Conservation (phyloP, 1,140 invertebrate species). For the Drosophila grimshawi region DNA sequence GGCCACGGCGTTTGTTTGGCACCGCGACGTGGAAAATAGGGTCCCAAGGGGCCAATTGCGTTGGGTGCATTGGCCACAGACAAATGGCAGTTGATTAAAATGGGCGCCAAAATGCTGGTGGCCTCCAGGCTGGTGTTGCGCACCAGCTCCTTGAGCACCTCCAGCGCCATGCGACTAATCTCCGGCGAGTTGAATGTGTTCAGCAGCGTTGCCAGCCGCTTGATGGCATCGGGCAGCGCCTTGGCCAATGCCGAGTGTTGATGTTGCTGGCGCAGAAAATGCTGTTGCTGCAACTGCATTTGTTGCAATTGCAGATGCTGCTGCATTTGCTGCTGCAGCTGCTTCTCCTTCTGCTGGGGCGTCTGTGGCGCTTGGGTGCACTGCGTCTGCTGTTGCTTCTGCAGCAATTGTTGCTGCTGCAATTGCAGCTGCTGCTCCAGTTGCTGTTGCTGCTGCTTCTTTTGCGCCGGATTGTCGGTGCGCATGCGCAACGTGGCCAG, state of each 20-base stretch:
- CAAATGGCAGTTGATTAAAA: constrained; percentile 93
- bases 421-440: constrained; percentile 73
- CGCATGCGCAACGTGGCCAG: constrained; percentile 74
- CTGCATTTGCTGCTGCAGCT: constrained; percentile 72
- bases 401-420: constrained; percentile 69
- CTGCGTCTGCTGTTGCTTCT: constrained; percentile 69
- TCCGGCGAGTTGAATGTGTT: constrained; percentile 96
- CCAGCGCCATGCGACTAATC: constrained; percentile 91
- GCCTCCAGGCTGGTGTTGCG: constrained; percentile 93
- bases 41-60: constrained; percentile 85
- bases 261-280: constrained; percentile 74
- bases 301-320: constrained; percentile 74
- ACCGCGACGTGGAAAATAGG: constrained; percentile 81
- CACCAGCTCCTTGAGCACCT: constrained; percentile 93
- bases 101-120: constrained; percentile 92
- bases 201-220: constrained; percentile 93
- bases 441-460: constrained; percentile 75
- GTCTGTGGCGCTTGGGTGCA: constrained; percentile 63
- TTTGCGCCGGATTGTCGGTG: constrained; percentile 67
- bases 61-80: constrained; percentile 92
- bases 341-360: constrained; percentile 71
- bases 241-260: constrained; percentile 86
- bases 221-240: constrained; percentile 93
- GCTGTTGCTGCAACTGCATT: constrained; percentile 79
- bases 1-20: constrained; percentile 74